phyloP scores from a whole-genome alignment of 2,797 vertebrate species.

The Syngnathus rostellatus region DNA sequence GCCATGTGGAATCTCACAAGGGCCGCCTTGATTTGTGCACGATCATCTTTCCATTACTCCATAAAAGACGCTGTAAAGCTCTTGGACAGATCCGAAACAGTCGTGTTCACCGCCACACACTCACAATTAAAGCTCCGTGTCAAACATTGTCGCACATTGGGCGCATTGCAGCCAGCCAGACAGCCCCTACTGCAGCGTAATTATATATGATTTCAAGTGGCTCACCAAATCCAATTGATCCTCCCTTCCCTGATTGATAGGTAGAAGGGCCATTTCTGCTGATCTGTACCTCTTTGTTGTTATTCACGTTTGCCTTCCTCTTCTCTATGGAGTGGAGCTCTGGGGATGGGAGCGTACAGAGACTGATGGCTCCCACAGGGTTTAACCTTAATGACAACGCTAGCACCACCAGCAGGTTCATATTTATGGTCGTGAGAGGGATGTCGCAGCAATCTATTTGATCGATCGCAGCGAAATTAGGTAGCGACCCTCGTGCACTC shows the following conservation, averaged over 20 bases:
- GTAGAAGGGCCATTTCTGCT: not conserved
- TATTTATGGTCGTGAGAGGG: not conserved
- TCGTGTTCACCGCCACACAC: conserved; percentile 20
- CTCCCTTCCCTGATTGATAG: conserved; percentile 5
- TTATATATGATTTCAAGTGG: conserved; percentile 1
- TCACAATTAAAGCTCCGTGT: conserved; percentile 26
- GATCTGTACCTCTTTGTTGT: not conserved
- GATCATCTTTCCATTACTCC: conserved; percentile 58
- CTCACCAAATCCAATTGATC: conserved; percentile 5
- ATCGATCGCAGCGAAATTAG: not conserved
- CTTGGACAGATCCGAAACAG: conserved; percentile 24
- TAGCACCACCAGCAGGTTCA: not conserved
- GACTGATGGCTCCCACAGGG: conserved; percentile 1
- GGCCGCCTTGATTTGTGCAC: conserved; percentile 34
- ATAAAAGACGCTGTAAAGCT: conserved; percentile 47
- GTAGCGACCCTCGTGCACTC: not conserved
- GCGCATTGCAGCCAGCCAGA: not conserved
- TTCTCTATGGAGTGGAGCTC: conserved; percentile 1
- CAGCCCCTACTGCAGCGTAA: not conserved
- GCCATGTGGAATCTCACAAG: conserved; percentile 56
- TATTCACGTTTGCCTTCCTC: not conserved
- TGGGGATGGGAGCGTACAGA: conserved; percentile 1
- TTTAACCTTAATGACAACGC: not conserved
- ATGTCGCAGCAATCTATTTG: conserved; percentile 1
- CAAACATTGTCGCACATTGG: conserved; percentile 8